phyloP scores from a whole-genome alignment of 2,888 invertebrate species.

The Brachyopa scutellaris region DNA sequence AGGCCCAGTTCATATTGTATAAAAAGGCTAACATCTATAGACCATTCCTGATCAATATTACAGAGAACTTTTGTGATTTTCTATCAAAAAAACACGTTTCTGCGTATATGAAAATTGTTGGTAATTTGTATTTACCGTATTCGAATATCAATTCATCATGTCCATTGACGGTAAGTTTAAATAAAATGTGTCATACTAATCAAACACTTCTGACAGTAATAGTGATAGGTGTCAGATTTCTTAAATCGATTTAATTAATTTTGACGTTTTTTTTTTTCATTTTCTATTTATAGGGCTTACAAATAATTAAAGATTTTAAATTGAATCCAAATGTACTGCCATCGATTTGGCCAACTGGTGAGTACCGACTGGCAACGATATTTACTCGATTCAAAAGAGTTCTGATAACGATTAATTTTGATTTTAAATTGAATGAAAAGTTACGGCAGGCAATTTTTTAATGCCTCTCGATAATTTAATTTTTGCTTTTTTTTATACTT shows the following conservation, averaged over 20 bases:
- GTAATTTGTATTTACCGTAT: slow-evolving; percentile 5
- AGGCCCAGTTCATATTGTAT: not conserved
- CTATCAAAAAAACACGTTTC: not conserved
- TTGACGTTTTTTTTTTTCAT: not conserved
- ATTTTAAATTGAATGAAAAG: not conserved
- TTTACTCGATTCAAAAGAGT: not conserved
- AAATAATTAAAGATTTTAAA: slow-evolving; percentile 9
- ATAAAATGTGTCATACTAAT: too few species aligned
- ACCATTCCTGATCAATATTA: not conserved
- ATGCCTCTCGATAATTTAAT: too few species aligned
- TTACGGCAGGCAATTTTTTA: too few species aligned
- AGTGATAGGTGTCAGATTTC: too few species aligned
- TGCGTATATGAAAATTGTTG: slow-evolving; percentile 4
- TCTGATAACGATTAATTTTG: not conserved
- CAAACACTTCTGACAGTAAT: too few species aligned
- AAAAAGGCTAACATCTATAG: slow-evolving; percentile 8
- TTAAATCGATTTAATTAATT: not conserved
- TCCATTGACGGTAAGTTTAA: not conserved
- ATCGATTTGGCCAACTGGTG: slow-evolving; percentile 19
- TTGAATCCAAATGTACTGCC: not conserved
- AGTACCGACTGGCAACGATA: not conserved
- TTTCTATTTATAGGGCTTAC: not conserved
- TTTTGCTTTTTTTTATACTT: too few species aligned
- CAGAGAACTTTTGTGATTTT: slow-evolving; percentile 11
- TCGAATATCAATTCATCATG: slow-evolving; percentile 25